Base-by-base conservation (phyloP, 2,797 vertebrate species). In the Cetoscarus ocellatus region DNA sequence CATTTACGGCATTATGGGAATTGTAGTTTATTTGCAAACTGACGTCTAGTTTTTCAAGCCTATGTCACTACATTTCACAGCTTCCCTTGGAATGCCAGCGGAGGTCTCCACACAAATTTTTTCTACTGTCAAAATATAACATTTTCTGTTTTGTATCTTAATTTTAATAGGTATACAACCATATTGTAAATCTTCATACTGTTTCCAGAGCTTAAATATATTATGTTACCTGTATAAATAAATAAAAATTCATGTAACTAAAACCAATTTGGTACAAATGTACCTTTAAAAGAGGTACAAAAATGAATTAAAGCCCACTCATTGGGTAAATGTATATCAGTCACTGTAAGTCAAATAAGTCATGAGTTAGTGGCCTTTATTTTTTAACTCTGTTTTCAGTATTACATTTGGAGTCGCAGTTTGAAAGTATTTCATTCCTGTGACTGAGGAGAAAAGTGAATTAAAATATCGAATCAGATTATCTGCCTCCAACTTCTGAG, bases 401-500 rank as follows among this genome's bases (percentile, higher is more conserved):
- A 36, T 75, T 48, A 43, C 47, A 74, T 14, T 47, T 8, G 18
- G 44, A 65, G 49, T 45, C 55, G 47, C 17, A 59, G 36, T 67
- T 76, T 65, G 18, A 58, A 67, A 19, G 48, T 63, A 48, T 73
- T 64, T 68, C 34, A 52, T 45, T 34, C 45, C 19, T 45, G 6
- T 18, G 8, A 19, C 58, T 52, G 35, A 67, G 52, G 3, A 49
- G 42, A 40, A 1, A 64, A 6, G 65, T 52, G 2, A 45, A 57
- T 83, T 79, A 56, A 58, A 79, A 70, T 57, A 61, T 11, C 67
- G 18, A 82, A 70, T 79, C 61, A 73, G 34, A 78, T 76, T 62
- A 48, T 70, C 56, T 66, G 18, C 18, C 53, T 8, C 14, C 36
- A 68, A 69, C 38, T 55, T 74, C 11, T 58, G 7, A 70, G 5